These are phyloP conservation scores for Varecia variegata DNA, from an alignment of 2,797 vertebrate genomes.

Conservation along the genomic window DNA sequence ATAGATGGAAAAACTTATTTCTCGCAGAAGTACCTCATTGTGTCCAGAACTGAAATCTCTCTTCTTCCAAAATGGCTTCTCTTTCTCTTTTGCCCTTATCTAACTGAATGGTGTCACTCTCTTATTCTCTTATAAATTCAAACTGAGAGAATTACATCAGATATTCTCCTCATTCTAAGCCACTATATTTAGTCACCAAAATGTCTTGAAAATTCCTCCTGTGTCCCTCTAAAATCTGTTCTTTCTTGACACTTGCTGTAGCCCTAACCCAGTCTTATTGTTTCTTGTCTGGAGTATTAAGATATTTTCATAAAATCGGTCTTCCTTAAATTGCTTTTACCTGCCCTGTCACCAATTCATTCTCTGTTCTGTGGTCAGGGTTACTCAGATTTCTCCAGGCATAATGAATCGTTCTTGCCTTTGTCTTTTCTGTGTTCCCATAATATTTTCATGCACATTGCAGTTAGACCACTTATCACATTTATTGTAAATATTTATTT, in stretches of 20 bases:
- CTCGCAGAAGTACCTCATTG: background rate
- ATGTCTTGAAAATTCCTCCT: background rate
- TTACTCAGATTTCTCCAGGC: background rate
- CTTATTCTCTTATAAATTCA: background rate
- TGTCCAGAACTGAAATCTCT: background rate
- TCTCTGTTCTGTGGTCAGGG: background rate
- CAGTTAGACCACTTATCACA: background rate
- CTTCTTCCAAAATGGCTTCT: background rate
- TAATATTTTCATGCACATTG: background rate
- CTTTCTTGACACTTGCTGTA: background rate
- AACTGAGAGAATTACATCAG: background rate
- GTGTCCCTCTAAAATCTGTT: background rate
- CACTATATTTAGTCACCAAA: background rate
- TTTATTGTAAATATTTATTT: slow-evolving; percentile 28
- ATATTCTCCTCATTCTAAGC: background rate
- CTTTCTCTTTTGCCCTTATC: background rate
- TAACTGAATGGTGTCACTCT: background rate
- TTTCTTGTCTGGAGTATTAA: background rate
- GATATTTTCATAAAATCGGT: background rate
- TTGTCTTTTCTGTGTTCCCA: background rate
- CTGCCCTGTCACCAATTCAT: background rate
- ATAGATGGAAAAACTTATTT: background rate
- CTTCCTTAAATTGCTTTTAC: background rate
- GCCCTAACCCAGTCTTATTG: background rate
- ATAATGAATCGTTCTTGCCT: background rate